Base-by-base conservation (phyloP, 2,888 invertebrate species). In the Rotaria macrura region DNA sequence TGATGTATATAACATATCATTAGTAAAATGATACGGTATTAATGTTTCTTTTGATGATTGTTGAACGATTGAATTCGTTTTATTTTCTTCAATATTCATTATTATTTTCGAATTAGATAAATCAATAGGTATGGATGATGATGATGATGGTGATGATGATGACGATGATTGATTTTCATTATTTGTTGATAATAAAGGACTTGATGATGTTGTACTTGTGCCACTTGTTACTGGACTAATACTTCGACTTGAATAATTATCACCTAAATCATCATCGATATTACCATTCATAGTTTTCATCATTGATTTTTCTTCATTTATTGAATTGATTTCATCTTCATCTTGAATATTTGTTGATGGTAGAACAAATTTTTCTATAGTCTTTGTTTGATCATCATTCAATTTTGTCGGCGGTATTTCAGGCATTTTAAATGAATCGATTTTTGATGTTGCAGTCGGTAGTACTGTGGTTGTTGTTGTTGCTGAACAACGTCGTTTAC, bases 401-500 rank as follows among this genome's bases (percentile, higher is more conserved):
- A n/a, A n/a, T 79, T 43, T 79, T 9, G 79, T 12, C 43, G 43
- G 23, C n/a, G 79, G 79, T 14, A n/a, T 10, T 12, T 23, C 25
- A 25, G 79, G 79, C 25, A 79, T 43, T 79, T 79, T 79, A 43
- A 79, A 79, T 65, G 65, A 65, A 43, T 79, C 4, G 5, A 12
- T n/a, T 79, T 40, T 40, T 10, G 43, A n/a, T 79, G 79, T 20
- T 43, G 79, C 7, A 43, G 7, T 40, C n/a, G 40, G 38, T 10
- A 38, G 38, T 74, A 57, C 57, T n/a, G 10, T 14, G 47, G 14
- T 47, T 49, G 17, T 17, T 65, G 65, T 38, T 65, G 65, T 79
- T n/a, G 14, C 7, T 43, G 79, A n/a, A 43, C 79, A 25, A 38
- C 86, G 86, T 14, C 86, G 86, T 84, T 86, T 86, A 38, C 86